Evolutionary conservation across 1,140 invertebrate species (phyloP).

Genomic region (Drosophila truncata): DNA sequence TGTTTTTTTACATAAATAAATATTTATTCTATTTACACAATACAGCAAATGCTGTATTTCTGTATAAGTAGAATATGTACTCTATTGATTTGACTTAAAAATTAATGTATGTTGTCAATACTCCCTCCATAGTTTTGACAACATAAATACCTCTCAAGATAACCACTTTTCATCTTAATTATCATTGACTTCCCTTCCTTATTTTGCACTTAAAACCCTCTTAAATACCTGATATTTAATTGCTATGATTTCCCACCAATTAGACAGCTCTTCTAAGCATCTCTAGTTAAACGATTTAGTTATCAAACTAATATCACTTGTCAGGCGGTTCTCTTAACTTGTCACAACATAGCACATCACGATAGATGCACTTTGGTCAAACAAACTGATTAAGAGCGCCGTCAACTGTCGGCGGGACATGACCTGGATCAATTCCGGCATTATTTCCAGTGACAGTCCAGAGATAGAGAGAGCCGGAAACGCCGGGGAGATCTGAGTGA

Average conservation of each 20-base stretch:
- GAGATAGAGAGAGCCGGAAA: slow-evolving; percentile 44
- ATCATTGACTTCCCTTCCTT: neutral
- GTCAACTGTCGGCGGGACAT: slow-evolving; percentile 14
- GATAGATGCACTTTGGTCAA: slow-evolving; percentile 15
- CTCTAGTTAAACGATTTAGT: slow-evolving; percentile 15
- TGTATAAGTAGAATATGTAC: no score
- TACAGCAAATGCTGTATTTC: neutral
- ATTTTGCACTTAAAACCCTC: neutral
- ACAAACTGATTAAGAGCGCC: slow-evolving; percentile 20
- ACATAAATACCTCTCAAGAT: neutral
- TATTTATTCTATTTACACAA: neutral
- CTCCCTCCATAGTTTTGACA: neutral
- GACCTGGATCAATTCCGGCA: slow-evolving; percentile 20
- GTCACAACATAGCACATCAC: slow-evolving; percentile 24
- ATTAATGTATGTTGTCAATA: no score
- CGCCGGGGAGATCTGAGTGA: slow-evolving; percentile 34
- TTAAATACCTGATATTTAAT: slow-evolving; percentile 5
- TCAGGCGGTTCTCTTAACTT: slow-evolving; percentile 14
- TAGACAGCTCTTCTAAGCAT: neutral
- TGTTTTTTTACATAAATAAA: neutral
- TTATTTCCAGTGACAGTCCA: slow-evolving; percentile 7
- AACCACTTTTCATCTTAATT: neutral
- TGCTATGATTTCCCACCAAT: neutral
- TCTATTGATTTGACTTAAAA: no score
- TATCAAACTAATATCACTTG: slow-evolving; percentile 13